Conservation (phyloP, 2,113 vertebrate genomes). For the Oreochromis niloticus region DNA sequence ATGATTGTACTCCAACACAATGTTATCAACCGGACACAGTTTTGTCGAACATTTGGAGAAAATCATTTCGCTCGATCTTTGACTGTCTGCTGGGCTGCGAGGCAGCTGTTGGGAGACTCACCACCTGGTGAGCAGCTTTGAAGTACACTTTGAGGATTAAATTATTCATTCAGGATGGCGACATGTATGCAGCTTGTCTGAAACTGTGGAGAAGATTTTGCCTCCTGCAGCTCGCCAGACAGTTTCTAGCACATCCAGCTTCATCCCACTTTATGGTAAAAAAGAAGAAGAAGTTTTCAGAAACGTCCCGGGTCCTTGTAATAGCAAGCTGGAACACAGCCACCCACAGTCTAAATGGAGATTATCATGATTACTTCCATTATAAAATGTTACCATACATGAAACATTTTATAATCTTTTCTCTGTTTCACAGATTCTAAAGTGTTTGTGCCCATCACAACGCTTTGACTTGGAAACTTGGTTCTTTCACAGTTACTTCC, state of each 20-base stretch:
- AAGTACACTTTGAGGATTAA: conserved; percentile 96
- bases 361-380: conserved; percentile 73
- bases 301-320: conserved; percentile 77
- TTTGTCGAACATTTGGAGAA: conserved; percentile 86
- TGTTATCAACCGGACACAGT: conserved; percentile 88
- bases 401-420: conserved; percentile 20
- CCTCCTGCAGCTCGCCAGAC: conserved; percentile 82
- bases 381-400: conserved; percentile 60
- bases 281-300: conserved; percentile 77
- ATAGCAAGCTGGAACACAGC: conserved; percentile 62
- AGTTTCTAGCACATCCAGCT: conserved; percentile 80
- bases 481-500: not conserved
- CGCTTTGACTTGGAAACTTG: conserved; percentile 2
- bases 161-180: conserved; percentile 91
- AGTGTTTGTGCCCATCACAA: conserved; percentile 4
- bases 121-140: conserved; percentile 90
- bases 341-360: conserved; percentile 74
- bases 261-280: conserved; percentile 81
- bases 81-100: conserved; percentile 83
- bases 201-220: conserved; percentile 87
- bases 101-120: conserved; percentile 77
- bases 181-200: conserved; percentile 83
- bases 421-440: conserved; percentile 10
- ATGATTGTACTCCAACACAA: conserved; percentile 76
- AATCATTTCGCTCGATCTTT: conserved; percentile 88